These are phyloP conservation scores for Sialia sialis DNA, from an alignment of 2,113 vertebrate genomes.

Conservation along the genomic window DNA sequence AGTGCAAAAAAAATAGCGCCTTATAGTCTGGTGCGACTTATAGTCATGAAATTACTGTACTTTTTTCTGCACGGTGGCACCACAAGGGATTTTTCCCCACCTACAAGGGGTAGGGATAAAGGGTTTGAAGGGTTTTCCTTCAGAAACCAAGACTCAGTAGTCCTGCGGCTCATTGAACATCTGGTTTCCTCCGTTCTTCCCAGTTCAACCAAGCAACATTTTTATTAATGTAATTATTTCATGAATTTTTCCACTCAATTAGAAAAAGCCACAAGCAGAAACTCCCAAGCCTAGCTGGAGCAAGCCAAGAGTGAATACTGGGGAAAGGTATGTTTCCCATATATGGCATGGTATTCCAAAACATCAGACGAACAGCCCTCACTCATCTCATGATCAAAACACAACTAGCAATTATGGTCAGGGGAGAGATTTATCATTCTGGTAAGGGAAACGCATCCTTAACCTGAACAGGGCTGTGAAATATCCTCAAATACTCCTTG, in stretches of 20 bases:
- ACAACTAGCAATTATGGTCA: constrained; percentile 1
- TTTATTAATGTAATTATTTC: constrained; percentile 11
- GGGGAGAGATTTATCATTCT: neutral
- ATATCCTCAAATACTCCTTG: neutral
- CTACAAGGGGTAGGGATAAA: neutral
- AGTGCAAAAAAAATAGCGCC: too few species aligned
- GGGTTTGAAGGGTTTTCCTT: neutral
- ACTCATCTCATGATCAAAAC: constrained; percentile 2
- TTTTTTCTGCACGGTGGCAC: rapidly evolving
- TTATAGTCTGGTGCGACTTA: too few species aligned
- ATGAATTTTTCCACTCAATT: constrained; percentile 16
- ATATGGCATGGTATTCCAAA: constrained; percentile 21
- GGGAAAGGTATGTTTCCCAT: constrained; percentile 12
- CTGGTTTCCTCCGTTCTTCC: neutral
- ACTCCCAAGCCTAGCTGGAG: neutral
- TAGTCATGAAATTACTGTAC: too few species aligned
- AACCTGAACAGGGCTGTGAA: neutral
- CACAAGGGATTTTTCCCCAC: neutral
- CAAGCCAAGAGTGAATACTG: constrained; percentile 37
- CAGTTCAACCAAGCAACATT: neutral
- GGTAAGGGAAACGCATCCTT: neutral
- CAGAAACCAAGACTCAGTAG: neutral
- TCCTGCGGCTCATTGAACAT: neutral
- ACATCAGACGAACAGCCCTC: constrained; percentile 1
- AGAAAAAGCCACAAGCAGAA: constrained; percentile 2